phyloP scores from a whole-genome alignment of 2,888 invertebrate genomes.

The Caenorhabditis macrosperma region DNA sequence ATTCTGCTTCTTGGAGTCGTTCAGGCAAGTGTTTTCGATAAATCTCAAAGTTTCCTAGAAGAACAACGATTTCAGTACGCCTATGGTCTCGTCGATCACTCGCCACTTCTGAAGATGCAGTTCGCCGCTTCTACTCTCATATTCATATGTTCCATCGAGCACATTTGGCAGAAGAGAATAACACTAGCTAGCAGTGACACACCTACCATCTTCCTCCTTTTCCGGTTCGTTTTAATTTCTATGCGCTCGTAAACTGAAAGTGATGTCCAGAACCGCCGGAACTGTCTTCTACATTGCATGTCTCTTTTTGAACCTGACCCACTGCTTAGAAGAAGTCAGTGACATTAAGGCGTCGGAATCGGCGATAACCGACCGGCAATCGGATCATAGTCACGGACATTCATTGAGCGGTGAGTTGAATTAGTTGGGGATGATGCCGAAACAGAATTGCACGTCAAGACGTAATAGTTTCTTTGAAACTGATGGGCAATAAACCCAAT shows the following conservation, averaged over 20 bases:
- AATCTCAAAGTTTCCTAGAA: not conserved
- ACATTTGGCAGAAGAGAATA: not conserved
- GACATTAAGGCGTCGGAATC: conserved; percentile 11
- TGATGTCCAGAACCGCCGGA: conserved; percentile 47
- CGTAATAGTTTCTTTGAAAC: too few species aligned
- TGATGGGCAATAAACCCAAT: too few species aligned
- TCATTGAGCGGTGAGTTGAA: too few species aligned
- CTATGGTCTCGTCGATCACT: conserved; percentile 19
- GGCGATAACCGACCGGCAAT: not conserved
- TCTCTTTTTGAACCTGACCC: conserved; percentile 52
- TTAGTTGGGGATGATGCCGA: too few species aligned
- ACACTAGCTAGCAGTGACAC: not conserved
- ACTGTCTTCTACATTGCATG: conserved; percentile 39
- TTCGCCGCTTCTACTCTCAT: conserved; percentile 27
- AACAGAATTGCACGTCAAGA: too few species aligned
- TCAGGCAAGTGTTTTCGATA: not conserved
- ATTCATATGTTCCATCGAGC: conserved; percentile 18
- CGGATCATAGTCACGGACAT: too few species aligned
- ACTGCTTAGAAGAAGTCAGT: conserved; percentile 47
- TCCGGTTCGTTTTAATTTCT: conserved; percentile 19
- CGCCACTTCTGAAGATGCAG: conserved; percentile 43
- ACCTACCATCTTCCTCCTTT: conserved; percentile 24
- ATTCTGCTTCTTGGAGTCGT: not conserved
- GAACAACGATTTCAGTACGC: conserved; percentile 29
- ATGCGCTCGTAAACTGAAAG: too few species aligned